A percentile compares a stretch with the other conserved stretches of the same genome.
These are phyloP conservation scores for Mareca strepera DNA, from an alignment of 2,797 vertebrate species.

Conservation along the genomic window DNA sequence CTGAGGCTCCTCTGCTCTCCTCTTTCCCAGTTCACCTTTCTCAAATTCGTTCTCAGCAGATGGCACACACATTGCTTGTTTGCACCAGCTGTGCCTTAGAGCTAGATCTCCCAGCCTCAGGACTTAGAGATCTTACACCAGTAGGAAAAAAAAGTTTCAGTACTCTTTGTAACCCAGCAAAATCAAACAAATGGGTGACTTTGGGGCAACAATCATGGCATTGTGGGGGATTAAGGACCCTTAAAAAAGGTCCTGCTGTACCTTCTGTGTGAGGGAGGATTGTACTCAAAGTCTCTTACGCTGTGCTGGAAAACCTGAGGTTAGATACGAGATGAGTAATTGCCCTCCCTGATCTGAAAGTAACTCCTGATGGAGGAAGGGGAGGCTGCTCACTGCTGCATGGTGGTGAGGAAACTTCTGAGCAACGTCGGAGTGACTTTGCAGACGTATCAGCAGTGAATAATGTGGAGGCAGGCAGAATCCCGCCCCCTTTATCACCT, in stretches of 20 bases:
- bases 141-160: background rate
- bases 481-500: background rate
- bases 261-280: background rate
- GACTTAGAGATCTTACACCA: background rate
- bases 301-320: background rate
- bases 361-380: background rate
- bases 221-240: background rate
- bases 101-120: background rate
- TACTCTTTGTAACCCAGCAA: background rate
- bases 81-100: background rate
- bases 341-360: background rate
- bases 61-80: background rate
- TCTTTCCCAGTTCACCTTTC: background rate
- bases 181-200: background rate
- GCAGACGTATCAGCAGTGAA: background rate
- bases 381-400: background rate
- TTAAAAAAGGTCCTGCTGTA: fast-evolving
- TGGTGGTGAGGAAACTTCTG: background rate
- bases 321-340: background rate
- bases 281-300: background rate
- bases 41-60: background rate
- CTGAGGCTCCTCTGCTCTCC: background rate
- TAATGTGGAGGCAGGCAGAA: background rate
- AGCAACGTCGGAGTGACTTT: background rate
- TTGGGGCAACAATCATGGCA: background rate